Base-by-base conservation (phyloP, 2,888 invertebrate species). In the Norana najaformis region DNA sequence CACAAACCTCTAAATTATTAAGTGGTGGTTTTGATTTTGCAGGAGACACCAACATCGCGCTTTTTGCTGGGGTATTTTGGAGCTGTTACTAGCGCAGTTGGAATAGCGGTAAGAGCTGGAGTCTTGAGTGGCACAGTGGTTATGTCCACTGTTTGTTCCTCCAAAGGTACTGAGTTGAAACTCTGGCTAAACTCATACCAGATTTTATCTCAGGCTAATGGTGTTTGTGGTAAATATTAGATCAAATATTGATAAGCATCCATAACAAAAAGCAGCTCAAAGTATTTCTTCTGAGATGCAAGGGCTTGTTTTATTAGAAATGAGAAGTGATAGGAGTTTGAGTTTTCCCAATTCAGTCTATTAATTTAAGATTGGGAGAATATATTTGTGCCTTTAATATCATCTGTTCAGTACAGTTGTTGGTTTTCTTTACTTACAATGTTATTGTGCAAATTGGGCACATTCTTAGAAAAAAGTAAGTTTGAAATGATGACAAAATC, bases 21-120 rank as follows among this genome's bases (percentile, higher is more conserved):
- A 14, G 41, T 18, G 41, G 41, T 41, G 41, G 18, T 34, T 41
- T 69, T 36, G 34, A 11, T 83, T 23, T 47, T 90, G n/a, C 89
- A 92, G 92, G 90, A 91, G 35, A 95, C 95, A 13, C 95, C 95
- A 5, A 93, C 93, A 5, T 94, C 94, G 36, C 93, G 94, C 85
- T 95, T 95, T 92, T 90, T 95, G 1, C 93, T 94, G 90, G 95
- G 95, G 0, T 96, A 96, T 92, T 92, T 94, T 82, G 95, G 95
- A 85, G 96, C 96, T 53, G 95, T 96, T 37, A 93, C 94, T 6
- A 94, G 95, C 91, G 95, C 95, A 23, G 94, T 95, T 5, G 93
- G 94, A 0, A 95, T 95, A 90, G 95, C 95, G 35, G 95, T 95
- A 92, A 93, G 94, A 83, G 36, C 53, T 53, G 53, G 11, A 30